phyloP scores from a whole-genome alignment of 1,140 invertebrate species.

The Trialeurodes vaporariorum region DNA sequence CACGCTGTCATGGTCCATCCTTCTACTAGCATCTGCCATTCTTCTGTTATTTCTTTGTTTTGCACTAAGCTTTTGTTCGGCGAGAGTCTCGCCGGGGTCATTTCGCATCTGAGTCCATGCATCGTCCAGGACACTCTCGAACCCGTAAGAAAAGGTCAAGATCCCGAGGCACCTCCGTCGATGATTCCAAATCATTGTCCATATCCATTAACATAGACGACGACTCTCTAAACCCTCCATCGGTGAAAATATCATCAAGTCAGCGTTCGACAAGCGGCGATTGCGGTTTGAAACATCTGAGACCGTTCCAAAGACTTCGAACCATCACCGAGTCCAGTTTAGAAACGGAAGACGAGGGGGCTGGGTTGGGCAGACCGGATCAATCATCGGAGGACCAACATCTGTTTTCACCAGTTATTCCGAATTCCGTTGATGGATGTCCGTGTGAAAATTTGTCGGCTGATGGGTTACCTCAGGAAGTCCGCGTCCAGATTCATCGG shows the following conservation, averaged over 20 bases:
- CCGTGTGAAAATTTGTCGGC: no score
- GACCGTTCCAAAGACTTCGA: background rate
- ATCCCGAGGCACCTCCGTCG: background rate
- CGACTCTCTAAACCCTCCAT: background rate
- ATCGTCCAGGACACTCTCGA: background rate
- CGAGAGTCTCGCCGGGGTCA: constrained; percentile 22
- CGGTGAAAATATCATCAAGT: no score
- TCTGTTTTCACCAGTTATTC: no score
- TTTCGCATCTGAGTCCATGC: background rate
- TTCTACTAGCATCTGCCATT: constrained; percentile 42
- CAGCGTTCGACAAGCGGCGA: background rate
- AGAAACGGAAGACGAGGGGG: background rate
- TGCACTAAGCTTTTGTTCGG: constrained; percentile 44
- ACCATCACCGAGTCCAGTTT: background rate
- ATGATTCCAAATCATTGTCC: no score
- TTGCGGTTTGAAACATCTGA: background rate
- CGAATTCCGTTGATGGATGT: no score
- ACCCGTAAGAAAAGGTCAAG: no score
- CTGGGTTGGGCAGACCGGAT: no score
- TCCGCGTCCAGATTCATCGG: background rate
- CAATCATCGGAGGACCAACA: no score
- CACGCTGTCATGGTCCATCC: constrained; percentile 47
- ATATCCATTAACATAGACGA: no score
- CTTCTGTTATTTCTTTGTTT: constrained; percentile 44
- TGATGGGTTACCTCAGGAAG: no score